phyloP scores from a whole-genome alignment of 2,113 vertebrate genomes.

The Hemiscyllium ocellatum region DNA sequence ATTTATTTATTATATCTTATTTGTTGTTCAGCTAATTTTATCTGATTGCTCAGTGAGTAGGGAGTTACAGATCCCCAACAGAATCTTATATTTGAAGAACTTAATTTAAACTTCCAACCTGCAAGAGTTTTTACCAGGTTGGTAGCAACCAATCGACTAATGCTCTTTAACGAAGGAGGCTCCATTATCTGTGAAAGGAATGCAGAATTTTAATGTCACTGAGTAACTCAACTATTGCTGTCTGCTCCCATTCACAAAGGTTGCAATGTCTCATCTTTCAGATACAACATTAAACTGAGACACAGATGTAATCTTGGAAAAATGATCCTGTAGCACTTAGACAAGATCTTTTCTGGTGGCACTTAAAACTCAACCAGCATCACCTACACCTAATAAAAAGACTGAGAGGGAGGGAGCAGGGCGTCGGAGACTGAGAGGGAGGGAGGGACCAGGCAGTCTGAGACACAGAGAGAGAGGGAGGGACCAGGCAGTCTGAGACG shows the following conservation, averaged over 20 bases:
- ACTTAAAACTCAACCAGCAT: not conserved
- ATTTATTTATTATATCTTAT: not conserved
- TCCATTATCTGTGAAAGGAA: not conserved
- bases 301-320: not conserved
- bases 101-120: constrained; percentile 8
- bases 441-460: no score
- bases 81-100: not conserved
- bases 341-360: not conserved
- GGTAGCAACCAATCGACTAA: not conserved
- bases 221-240: not conserved
- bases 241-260: not conserved
- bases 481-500: no score
- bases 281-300: not conserved
- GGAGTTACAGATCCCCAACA: constrained; percentile 26
- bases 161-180: not conserved
- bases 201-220: not conserved
- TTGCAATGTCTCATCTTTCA: not conserved
- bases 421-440: no score
- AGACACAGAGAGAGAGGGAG: no score
- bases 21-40: constrained; percentile 24
- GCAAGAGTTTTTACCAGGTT: not conserved
- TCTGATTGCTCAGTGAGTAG: constrained; percentile 4
- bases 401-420: no score
- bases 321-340: not conserved
- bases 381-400: not conserved